These are phyloP conservation scores for Accipiter virgatus DNA, from an alignment of 2,113 vertebrate species.

Conservation along the genomic window DNA sequence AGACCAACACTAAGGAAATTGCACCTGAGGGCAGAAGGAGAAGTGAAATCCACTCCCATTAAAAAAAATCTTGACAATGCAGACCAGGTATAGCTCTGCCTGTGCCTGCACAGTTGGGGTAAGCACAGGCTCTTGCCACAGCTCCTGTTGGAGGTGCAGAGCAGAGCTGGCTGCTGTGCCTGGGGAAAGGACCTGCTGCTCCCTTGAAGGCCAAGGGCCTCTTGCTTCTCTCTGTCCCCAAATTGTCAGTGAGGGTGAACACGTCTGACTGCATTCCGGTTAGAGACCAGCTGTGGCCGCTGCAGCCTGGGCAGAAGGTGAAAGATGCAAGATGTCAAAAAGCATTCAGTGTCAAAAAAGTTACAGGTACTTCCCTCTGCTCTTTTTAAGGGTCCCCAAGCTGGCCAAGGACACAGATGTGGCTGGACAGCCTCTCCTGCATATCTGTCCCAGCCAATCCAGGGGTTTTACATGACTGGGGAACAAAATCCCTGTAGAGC, in stretches of 20 bases:
- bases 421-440: not conserved
- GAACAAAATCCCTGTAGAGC: not conserved
- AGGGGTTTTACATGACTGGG: not conserved
- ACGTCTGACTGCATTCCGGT: not conserved
- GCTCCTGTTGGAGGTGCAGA: fast-evolving
- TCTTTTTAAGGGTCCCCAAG: not conserved
- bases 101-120: fast-evolving
- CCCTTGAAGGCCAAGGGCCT: not conserved
- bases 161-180: not conserved
- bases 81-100: not conserved
- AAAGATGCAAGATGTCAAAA: not conserved
- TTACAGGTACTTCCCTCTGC: not conserved
- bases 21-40: not conserved
- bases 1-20: not conserved
- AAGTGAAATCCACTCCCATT: not conserved
- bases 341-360: not conserved
- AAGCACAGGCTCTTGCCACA: not conserved
- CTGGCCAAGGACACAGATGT: not conserved
- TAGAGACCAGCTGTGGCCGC: not conserved
- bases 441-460: too few species aligned
- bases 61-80: not conserved
- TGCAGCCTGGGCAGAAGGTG: not conserved
- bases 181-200: not conserved
- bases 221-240: not conserved
- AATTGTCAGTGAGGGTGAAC: fast-evolving